Conservation (phyloP, 2,888 invertebrate genomes). For the Petrophora chlorosata region DNA sequence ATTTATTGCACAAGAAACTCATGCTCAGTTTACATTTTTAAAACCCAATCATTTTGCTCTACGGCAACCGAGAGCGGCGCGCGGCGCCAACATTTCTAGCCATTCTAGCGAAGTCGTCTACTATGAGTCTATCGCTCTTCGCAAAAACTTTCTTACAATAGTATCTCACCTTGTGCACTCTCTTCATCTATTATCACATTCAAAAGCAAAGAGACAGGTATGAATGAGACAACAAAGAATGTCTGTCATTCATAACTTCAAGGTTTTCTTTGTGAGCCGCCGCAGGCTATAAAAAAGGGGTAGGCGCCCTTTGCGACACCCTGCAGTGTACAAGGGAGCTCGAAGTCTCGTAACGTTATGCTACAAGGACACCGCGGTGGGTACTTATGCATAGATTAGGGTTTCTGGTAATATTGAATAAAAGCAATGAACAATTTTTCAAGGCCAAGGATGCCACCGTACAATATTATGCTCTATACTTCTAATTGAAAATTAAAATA, state of each 20-base stretch:
- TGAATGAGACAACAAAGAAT: conserved; percentile 38
- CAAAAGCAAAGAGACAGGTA: conserved; percentile 27
- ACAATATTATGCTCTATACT: too few relatives aligned
- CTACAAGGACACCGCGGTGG: conserved; percentile 5
- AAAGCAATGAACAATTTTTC: not conserved
- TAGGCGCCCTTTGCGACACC: conserved; percentile 41
- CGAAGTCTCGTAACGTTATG: not conserved
- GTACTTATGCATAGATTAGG: not conserved
- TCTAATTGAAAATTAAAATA: too few relatives aligned
- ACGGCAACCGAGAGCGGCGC: not conserved
- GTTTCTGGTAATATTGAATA: not conserved
- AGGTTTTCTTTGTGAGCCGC: conserved; percentile 39
- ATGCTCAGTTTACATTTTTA: too few relatives aligned
- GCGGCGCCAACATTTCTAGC: conserved; percentile 21
- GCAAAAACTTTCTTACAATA: conserved; percentile 3
- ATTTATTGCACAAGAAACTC: not conserved
- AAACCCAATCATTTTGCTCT: too few relatives aligned
- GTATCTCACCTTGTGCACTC: conserved; percentile 1
- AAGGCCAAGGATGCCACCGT: not conserved
- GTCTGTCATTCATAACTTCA: conserved; percentile 40
- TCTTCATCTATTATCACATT: conserved; percentile 14
- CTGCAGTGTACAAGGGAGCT: conserved; percentile 1
- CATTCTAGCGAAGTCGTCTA: conserved; percentile 10
- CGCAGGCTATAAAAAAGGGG: conserved; percentile 39
- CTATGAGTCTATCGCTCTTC: not conserved